Conservation (phyloP, 2,888 invertebrate genomes). For the Luffia ferchaultella region DNA sequence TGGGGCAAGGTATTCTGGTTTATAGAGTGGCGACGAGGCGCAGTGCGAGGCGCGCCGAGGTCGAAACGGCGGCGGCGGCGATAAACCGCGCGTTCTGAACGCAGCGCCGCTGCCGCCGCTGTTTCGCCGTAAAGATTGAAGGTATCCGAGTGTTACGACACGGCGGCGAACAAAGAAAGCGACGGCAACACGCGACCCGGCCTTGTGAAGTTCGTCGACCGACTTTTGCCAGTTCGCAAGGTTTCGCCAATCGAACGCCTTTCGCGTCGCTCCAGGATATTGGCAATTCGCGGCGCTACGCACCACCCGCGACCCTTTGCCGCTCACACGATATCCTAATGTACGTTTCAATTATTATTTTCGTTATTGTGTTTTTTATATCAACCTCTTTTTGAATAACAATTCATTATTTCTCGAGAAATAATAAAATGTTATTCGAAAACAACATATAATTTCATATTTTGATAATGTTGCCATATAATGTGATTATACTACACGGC, state of each 20-base stretch:
- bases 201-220: constrained; percentile 63
- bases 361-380: too few relatives aligned
- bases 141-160: constrained; percentile 3
- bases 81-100: too few relatives aligned
- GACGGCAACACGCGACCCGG: constrained; percentile 27
- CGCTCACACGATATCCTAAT: too few relatives aligned
- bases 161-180: constrained; percentile 54
- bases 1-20: not conserved
- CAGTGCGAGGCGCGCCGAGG: not conserved
- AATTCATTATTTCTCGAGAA: too few relatives aligned
- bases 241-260: constrained; percentile 64
- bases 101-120: too few relatives aligned
- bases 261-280: constrained; percentile 60
- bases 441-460: too few relatives aligned
- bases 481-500: too few relatives aligned
- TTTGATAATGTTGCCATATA: too few relatives aligned
- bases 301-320: constrained; percentile 28
- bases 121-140: not conserved
- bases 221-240: constrained; percentile 63
- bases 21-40: not conserved
- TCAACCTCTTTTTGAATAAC: too few relatives aligned
- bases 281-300: constrained; percentile 61
- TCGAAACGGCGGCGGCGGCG: too few relatives aligned
- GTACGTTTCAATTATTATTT: too few relatives aligned
- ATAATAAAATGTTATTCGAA: too few relatives aligned